Base-by-base conservation (phyloP, 2,113 vertebrate genomes). In the Phylloscopus trochiloides region DNA sequence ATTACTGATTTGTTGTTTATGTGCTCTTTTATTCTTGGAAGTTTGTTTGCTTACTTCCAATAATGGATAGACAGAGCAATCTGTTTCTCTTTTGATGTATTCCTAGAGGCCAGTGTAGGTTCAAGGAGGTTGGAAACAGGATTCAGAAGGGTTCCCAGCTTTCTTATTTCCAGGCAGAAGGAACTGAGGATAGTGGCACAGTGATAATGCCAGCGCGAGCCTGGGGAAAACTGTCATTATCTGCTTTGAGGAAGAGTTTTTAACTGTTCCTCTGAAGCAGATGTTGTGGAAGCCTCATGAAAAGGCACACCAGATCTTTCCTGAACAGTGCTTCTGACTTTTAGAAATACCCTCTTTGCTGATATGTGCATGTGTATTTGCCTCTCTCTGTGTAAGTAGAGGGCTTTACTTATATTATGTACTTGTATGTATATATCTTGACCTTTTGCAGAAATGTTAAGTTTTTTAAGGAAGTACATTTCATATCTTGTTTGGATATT, bases 1-100 rank as follows among this genome's bases (percentile, higher is more conserved):
- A 90, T 63, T 80, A 62, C 66, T 82, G 74, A 73, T 92, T 84
- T 59, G 50, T 51, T 95, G 67, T 87, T 93, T 80, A 71, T 88
- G 57, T 85, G 34, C 54, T 70, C 24, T 65, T 92, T 85, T 72
- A 48, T 90, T 94, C 78, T 73, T 82, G 45, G n/a, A 79, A 90
- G 51, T 67, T 47, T 90, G 50, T 88, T 94, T 96, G 54, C 92
- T 94, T 76, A n/a, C 66, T 88, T 87, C 70, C 51, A 38, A 7
- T 68, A 59, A 61, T 1, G 8, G 45, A 79, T 57, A 81, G 94
- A 45, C 62, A 62, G 70, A 70, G 67, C 74, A 80, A 73, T 93
- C 81, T 88, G 59, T 25, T 94, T 90, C 76, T 45, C 36, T 73
- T 65, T 15, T 12, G 36, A 14, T 34, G 28, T 50, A 48, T 76